A percentile compares a stretch with the other conserved stretches of the same genome.
Conservation (phyloP, 2,113 vertebrate genomes). For the Dicerorhinus sumatrensis region DNA sequence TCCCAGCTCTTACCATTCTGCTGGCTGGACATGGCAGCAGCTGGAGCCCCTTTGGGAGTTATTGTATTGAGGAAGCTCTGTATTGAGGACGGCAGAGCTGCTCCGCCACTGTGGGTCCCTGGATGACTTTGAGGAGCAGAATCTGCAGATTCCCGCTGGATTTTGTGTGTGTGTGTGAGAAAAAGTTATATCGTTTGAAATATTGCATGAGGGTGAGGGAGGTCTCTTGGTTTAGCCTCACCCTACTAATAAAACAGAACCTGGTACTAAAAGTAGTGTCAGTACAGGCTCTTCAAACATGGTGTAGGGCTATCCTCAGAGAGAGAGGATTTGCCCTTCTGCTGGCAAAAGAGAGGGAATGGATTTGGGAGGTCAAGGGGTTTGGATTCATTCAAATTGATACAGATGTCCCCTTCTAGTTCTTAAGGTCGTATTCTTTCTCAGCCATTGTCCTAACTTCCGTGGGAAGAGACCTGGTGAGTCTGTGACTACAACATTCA, state of each 20-base stretch:
- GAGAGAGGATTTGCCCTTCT: not conserved
- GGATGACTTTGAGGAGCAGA: not conserved
- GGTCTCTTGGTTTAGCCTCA: not conserved
- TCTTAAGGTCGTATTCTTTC: not conserved
- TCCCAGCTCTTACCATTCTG: not conserved
- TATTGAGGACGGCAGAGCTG: not conserved
- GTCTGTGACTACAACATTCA: not conserved
- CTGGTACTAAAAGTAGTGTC: not conserved
- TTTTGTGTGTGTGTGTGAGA: not conserved
- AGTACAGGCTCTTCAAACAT: not conserved
- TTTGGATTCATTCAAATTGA: not conserved
- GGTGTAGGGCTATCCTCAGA: not conserved
- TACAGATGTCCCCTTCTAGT: not conserved
- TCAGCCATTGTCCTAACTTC: not conserved
- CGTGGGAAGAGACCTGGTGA: not conserved
- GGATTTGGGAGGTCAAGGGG: not conserved
- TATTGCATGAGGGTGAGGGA: not conserved
- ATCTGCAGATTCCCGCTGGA: not conserved
- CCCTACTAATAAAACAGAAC: not conserved
- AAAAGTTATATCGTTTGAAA: not conserved
- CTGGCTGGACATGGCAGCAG: not conserved
- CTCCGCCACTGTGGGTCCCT: not conserved
- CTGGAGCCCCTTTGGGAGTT: not conserved
- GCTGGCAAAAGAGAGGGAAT: not conserved
- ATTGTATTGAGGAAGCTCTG: not conserved